phyloP scores from a whole-genome alignment of 2,113 vertebrate species.

The Rousettus leschenaultii region DNA sequence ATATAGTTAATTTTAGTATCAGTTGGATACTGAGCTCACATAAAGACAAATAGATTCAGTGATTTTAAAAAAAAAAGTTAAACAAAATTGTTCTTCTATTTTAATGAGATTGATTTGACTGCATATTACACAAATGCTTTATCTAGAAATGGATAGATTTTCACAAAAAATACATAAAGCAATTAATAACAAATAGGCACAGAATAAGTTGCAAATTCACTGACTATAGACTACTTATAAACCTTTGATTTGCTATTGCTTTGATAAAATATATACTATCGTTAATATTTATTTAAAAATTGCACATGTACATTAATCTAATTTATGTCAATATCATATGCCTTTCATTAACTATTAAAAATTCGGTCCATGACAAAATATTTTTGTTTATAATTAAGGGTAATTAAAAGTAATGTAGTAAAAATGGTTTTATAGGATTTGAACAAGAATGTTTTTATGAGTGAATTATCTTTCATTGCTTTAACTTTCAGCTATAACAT shows the following conservation, averaged over 20 bases:
- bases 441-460: not conserved
- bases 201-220: not conserved
- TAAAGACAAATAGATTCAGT: not conserved
- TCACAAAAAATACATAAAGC: not conserved
- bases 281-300: not conserved
- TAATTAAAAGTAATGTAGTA: not conserved
- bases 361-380: not conserved
- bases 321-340: not conserved
- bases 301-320: not conserved
- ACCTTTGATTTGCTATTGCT: not conserved
- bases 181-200: not conserved
- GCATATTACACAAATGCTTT: not conserved
- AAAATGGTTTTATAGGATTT: not conserved
- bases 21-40: not conserved
- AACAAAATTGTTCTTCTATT: not conserved
- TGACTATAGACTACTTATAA: not conserved
- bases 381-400: not conserved
- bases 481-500: not conserved
- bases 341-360: not conserved
- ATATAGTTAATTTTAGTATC: not conserved
- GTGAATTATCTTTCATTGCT: not conserved
- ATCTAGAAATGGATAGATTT: not conserved
- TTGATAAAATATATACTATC: not conserved
- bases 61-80: not conserved
- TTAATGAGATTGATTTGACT: not conserved